Evolutionary conservation across 2,113 vertebrate species (phyloP), one percentile per base, ranked within the genome.

Genomic region (Nycticorax nycticorax): DNA sequence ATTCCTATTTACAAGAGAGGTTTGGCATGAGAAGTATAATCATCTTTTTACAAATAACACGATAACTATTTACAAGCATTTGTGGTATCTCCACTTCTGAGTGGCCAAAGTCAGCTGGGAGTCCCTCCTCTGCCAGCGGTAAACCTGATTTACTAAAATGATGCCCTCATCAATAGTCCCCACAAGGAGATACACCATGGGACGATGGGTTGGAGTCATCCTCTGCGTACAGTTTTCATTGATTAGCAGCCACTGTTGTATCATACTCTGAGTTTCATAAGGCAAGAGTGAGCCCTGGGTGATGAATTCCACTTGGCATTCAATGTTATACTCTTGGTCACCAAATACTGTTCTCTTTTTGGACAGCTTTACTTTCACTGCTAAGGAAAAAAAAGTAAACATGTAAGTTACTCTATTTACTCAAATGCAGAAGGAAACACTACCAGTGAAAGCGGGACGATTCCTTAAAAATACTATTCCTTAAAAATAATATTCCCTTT

Each of bases 231-330:
- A 99, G 67, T 96, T 97, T 41, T 98, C 97, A 88, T 99, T 99
- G 92, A 99, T 98, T 57, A 99, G 98, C 66, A 99, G 97, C 99
- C 99, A 99, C 84, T 99, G 98, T 72, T 98, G 98, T 66, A 99
- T 98, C 43, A 99, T 97, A 62, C 97, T 98, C 87, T 95, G 97
- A 75, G 98, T 99, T 97, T 99, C 98, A 1, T 98, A 99, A 21
- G 98, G 98, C 73, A 99, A 90, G 30, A 99, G 96, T 4, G 98
- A 98, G 5, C 98, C 98, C 53, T 98, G 98, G 43, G 95, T 98
- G 86, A 98, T 97, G 35, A 99, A 98, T 96, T 99, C 99, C 24
- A 99, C 98, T 8, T 98, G 97, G 20, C 98, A 98, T 72, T 99
- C 98, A 28, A 99, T 97, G 56, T 98, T 96, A 50, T 98, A 98